Evolutionary conservation across 2,113 vertebrate species (phyloP), one percentile per base, ranked within the genome.

Genomic region (Nansenia antarctica): DNA sequence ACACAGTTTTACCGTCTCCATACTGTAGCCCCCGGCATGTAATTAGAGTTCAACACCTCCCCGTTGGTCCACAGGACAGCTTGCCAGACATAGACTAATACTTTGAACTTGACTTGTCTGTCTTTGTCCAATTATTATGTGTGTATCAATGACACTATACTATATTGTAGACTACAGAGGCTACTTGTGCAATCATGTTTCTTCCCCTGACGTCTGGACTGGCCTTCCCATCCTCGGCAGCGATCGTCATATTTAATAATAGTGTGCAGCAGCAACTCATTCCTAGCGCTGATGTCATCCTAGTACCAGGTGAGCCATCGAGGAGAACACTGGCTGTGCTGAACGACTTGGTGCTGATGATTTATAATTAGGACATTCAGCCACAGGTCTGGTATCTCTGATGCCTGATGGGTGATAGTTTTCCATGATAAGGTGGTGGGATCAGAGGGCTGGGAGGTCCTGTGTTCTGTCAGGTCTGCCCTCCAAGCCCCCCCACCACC

Each of bases 261-360:
- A 70, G 74, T 67, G 52, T 77, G 2, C 74, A 65, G 8, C 49
- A 70, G 1, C 37, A 5, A 18, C n/a, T 12, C 20, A n/a, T 63
- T 68, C 74, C 69, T 73, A 5, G 31, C 24, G 59, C 49, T 86
- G 86, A 83, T 77, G 62, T 85, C 77, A 88, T 80, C n/a, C 47
- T 24, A 15, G 62, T 69, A 32, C 60, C 66, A 9, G 66, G 70
- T 64, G 82, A 83, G 39, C 75, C 70, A 69, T 62, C 66, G 45
- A 79, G 14, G n/a, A n/a, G n/a, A n/a, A n/a, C n/a, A n/a, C n/a
- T n/a, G n/a, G n/a, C n/a, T n/a, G n/a, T n/a, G n/a, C n/a, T n/a
- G n/a, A n/a, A n/a, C n/a, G n/a, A n/a, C n/a, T n/a, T n/a, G n/a
- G n/a, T n/a, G n/a, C n/a, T n/a, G n/a, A n/a, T n/a, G n/a, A n/a